Evolutionary conservation across 2,888 invertebrate genomes (phyloP).

Genomic region (Sipha maydis): DNA sequence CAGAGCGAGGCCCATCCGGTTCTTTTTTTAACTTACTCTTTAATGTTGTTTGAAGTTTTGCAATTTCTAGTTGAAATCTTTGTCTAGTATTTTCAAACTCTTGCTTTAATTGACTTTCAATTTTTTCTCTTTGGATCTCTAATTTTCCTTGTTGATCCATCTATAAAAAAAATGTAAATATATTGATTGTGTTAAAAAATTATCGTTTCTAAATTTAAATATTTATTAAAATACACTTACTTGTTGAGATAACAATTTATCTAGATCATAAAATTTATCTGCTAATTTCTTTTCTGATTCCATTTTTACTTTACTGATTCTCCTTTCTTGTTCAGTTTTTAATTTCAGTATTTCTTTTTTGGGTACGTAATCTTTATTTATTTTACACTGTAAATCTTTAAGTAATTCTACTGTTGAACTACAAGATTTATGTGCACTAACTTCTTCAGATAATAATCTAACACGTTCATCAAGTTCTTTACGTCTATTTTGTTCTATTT

Average conservation of each 20-base stretch:
- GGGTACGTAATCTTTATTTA: constrained; percentile 46
- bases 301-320: constrained; percentile 54
- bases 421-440: constrained; percentile 46
- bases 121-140: constrained; percentile 65
- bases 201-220: neutral
- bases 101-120: constrained; percentile 65
- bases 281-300: constrained; percentile 59
- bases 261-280: constrained; percentile 51
- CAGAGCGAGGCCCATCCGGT: too few species aligned
- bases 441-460: constrained; percentile 29
- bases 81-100: constrained; percentile 66
- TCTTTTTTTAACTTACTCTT: constrained; percentile 64
- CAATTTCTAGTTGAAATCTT: constrained; percentile 66
- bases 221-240: neutral
- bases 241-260: constrained; percentile 58
- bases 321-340: constrained; percentile 59
- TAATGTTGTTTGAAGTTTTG: constrained; percentile 65
- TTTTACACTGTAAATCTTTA: constrained; percentile 48
- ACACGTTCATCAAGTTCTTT: constrained; percentile 50
- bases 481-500: constrained; percentile 47
- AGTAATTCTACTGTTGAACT: constrained; percentile 38
- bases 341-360: constrained; percentile 58
- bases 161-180: constrained; percentile 62
- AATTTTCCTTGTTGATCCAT: constrained; percentile 65
- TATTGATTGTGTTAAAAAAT: neutral